These are phyloP conservation scores for Eulemur albifrons DNA, from an alignment of 2,797 vertebrate species.

Conservation along the genomic window DNA sequence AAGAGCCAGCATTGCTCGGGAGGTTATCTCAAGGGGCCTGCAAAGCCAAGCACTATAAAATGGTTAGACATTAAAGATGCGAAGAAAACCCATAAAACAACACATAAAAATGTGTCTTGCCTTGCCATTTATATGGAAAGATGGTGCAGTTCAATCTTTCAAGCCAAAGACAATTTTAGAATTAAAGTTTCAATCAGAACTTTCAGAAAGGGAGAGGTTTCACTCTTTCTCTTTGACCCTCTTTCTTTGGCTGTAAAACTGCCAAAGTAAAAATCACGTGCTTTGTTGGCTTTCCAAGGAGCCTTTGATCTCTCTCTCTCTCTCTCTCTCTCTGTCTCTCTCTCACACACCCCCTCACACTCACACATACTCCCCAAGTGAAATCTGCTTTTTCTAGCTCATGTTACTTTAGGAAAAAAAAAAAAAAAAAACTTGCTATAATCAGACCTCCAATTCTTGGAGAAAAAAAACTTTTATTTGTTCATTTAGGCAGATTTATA, in stretches of 20 bases:
- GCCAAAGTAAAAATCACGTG: slow-evolving; percentile 11
- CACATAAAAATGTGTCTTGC: slow-evolving; percentile 77
- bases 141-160: slow-evolving; percentile 63
- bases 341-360: background rate
- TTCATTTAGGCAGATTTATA: background rate
- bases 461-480: background rate
- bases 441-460: background rate
- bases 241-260: slow-evolving; percentile 68
- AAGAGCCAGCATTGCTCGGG: slow-evolving; percentile 71
- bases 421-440: background rate
- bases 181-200: slow-evolving; percentile 71
- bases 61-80: slow-evolving; percentile 79
- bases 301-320: background rate
- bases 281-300: slow-evolving; percentile 34
- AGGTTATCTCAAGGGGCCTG: slow-evolving; percentile 80
- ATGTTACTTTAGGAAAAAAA: background rate
- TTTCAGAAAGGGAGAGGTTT: slow-evolving; percentile 16
- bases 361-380: background rate
- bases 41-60: slow-evolving; percentile 81
- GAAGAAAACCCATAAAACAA: slow-evolving; percentile 79
- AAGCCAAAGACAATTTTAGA: slow-evolving; percentile 64
- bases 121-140: slow-evolving; percentile 74
- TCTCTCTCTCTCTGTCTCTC: background rate
- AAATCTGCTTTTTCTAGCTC: background rate
- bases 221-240: slow-evolving; percentile 50